Evolutionary conservation across 2,797 vertebrate genomes (phyloP).

Genomic region (Acanthis flammea): DNA sequence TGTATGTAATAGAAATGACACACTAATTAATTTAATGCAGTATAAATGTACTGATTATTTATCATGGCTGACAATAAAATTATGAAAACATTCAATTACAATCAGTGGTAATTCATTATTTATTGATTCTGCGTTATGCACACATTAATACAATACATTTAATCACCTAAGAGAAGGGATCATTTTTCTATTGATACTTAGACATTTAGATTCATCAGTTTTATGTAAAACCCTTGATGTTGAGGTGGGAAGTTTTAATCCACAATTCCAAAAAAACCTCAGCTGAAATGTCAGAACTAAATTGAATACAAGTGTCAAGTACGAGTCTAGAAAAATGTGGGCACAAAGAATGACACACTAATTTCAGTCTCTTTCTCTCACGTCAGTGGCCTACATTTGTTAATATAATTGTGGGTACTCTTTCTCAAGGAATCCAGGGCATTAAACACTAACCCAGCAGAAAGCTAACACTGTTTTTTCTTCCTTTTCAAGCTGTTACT

Average conservation of each 20-base stretch:
- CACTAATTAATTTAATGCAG: constrained; percentile 85
- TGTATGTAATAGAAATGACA: constrained; percentile 81
- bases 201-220: constrained; percentile 63
- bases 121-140: constrained; percentile 83
- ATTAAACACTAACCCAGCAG: neutral
- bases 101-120: constrained; percentile 85
- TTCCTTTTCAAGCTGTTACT: neutral
- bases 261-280: constrained; percentile 15
- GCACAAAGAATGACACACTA: constrained; percentile 40
- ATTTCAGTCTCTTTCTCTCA: constrained; percentile 22
- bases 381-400: constrained; percentile 25
- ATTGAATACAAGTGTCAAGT: constrained; percentile 33
- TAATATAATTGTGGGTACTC: neutral
- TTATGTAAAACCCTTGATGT: constrained; percentile 48
- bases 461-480: neutral
- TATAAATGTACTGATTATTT: constrained; percentile 85
- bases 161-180: constrained; percentile 74
- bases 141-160: constrained; percentile 81
- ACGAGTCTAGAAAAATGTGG: constrained; percentile 35
- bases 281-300: constrained; percentile 48
- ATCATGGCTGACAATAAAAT: constrained; percentile 84
- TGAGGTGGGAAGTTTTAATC: constrained; percentile 52
- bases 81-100: constrained; percentile 85
- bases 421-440: neutral
- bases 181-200: constrained; percentile 72